Base-by-base conservation (phyloP, 2,797 vertebrate genomes). In the Pagetopsis macropterus region DNA sequence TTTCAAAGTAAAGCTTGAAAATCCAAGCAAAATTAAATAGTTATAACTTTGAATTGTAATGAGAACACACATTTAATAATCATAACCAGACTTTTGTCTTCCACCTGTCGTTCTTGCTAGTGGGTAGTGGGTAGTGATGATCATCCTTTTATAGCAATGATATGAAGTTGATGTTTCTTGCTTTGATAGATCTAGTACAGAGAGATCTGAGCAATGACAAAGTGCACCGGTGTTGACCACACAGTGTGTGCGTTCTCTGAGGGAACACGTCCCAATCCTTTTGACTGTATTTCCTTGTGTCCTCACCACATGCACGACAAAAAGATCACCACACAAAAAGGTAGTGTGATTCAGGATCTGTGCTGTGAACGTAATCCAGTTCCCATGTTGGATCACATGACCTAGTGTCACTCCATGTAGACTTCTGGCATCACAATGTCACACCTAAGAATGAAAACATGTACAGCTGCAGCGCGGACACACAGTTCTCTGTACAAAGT, bases 361-460 rank as follows among this genome's bases (percentile, higher is more conserved):
- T 56, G 52, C 52, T 56, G 15, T 9, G 33, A 12, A 44, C n/a
- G 5, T 57, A 9, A 57, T 46, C 13, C 65, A 40, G 45, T 45
- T 54, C 40, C 46, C 46, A 43, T 72, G 70, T 41, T 61, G 56
- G 49, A 40, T 75, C 50, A 48, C 58, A 49, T 33, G 33, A 6
- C 21, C 16, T 48, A 55, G 41, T 45, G 52, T 27, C 31, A 65
- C 15, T 60, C 14, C 44, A 23, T 58, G 46, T 27, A 15, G 9
- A 71, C 17, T 43, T 61, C n/a, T 40, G 56, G 74, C 52, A 54
- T 56, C 17, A 48, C 44, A 68, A 74, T 59, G 62, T 56, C 17
- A 48, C 44, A 68, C 41, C 43, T 48, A 2, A 66, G 23, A 40
- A 64, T 45, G 51, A 69, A 64, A 52, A 59, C 48, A 37, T 11